Conservation (phyloP, 1,140 invertebrate genomes). For the Pseudobourletiella spinata region DNA sequence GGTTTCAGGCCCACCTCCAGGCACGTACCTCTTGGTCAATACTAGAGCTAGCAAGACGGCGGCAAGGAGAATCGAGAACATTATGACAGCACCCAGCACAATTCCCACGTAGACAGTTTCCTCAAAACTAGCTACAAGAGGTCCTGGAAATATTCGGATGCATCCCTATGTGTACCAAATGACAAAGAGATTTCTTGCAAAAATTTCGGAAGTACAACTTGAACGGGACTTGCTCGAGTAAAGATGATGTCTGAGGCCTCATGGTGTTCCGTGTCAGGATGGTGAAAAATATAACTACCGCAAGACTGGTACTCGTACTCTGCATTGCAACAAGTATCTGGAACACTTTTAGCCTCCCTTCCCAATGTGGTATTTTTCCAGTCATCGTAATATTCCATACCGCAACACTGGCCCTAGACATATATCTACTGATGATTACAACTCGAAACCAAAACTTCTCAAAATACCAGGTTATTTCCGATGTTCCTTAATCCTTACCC, state of each 20-base stretch:
- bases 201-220: too few species aligned
- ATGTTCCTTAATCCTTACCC: conserved; percentile 5
- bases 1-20: not conserved
- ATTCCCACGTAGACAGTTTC: not conserved
- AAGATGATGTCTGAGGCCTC: not conserved
- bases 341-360: conserved; percentile 1
- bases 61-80: not conserved
- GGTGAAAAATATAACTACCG: conserved; percentile 1
- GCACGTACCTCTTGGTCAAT: not conserved
- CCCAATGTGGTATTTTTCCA: conserved; percentile 15
- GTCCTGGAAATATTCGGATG: not conserved
- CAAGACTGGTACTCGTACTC: conserved; percentile 6
- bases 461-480: not conserved
- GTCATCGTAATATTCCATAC: conserved; percentile 12
- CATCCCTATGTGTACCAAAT: not conserved
- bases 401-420: conserved; percentile 20
- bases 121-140: not conserved
- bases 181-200: too few species aligned
- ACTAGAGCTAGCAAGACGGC: not conserved
- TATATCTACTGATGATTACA: not conserved
- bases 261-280: conserved; percentile 5
- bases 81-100: not conserved
- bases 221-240: not conserved
- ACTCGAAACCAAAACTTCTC: not conserved
- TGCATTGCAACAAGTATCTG: conserved; percentile 22